Evolutionary conservation across 2,113 vertebrate species (phyloP).

Genomic region (Desmodus rotundus): DNA sequence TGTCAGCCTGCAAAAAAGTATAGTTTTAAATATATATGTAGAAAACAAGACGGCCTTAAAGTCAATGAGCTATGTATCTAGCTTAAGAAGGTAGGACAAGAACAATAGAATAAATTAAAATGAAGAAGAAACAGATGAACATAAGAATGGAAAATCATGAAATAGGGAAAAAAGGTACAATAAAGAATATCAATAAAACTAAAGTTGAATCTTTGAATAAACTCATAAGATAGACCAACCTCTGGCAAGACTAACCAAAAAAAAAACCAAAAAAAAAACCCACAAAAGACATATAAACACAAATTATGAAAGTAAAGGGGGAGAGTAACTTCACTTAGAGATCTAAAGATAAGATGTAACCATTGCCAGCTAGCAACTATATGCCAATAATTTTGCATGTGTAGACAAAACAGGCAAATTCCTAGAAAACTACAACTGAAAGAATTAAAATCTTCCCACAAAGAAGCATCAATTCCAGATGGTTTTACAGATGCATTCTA

Average conservation of each 20-base stretch:
- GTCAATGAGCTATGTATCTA: not conserved
- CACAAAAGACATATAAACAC: not conserved
- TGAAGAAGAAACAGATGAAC: not conserved
- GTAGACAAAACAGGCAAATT: not conserved
- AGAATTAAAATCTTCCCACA: not conserved
- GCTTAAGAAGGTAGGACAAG: not conserved
- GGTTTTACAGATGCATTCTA: not conserved
- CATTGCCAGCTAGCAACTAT: not conserved
- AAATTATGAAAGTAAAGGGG: not conserved
- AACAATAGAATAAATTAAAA: not conserved
- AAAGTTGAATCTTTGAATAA: not conserved
- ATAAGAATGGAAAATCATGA: not conserved
- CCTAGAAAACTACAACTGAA: not conserved
- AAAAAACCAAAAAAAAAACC: not conserved
- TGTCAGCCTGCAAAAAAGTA: not conserved
- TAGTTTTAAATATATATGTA: not conserved
- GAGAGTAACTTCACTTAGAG: not conserved
- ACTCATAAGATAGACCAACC: not conserved
- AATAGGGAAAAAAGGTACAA: not conserved
- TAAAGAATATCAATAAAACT: not conserved
- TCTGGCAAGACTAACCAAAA: not conserved
- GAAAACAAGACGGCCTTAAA: not conserved
- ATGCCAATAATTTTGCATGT: not conserved
- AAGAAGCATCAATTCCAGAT: not conserved
- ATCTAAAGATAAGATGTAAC: not conserved